A percentile compares a stretch with the other conserved stretches of the same genome.
Conservation (phyloP, 2,113 vertebrate species). For the Prinia subflava region DNA sequence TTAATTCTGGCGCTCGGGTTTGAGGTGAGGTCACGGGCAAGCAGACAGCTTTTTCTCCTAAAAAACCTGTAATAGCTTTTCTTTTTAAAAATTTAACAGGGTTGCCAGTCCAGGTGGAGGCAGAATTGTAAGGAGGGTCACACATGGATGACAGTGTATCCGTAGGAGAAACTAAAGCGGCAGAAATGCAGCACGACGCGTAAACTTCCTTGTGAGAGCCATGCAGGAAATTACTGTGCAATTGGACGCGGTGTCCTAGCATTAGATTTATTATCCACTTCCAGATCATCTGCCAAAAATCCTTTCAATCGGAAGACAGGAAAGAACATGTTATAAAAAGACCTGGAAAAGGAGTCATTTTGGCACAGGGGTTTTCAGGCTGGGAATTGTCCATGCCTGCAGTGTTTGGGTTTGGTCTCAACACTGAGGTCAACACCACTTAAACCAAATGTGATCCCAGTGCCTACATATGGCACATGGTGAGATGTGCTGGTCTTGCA, state of each 20-base stretch:
- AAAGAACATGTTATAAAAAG: neutral
- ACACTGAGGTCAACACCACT: rapidly evolving
- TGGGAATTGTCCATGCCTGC: neutral
- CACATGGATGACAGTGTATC: neutral
- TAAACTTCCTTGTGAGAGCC: neutral
- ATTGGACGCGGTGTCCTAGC: neutral
- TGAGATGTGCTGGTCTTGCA: neutral
- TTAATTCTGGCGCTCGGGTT: neutral
- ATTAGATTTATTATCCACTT: neutral
- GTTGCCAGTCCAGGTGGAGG: neutral
- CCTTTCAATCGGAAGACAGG: neutral
- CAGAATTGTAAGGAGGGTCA: neutral
- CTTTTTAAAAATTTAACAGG: neutral
- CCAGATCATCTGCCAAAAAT: neutral
- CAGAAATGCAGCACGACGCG: neutral
- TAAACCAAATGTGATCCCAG: neutral
- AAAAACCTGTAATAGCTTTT: neutral
- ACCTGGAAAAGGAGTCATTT: neutral
- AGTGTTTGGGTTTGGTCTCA: neutral
- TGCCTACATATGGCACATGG: rapidly evolving
- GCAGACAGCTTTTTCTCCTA: neutral
- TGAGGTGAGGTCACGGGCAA: neutral
- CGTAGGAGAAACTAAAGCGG: neutral
- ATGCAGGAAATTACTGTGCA: neutral
- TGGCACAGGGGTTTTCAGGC: neutral